Evolutionary conservation across 2,888 invertebrate species (phyloP).

Genomic region (Eubasilissa splendida): DNA sequence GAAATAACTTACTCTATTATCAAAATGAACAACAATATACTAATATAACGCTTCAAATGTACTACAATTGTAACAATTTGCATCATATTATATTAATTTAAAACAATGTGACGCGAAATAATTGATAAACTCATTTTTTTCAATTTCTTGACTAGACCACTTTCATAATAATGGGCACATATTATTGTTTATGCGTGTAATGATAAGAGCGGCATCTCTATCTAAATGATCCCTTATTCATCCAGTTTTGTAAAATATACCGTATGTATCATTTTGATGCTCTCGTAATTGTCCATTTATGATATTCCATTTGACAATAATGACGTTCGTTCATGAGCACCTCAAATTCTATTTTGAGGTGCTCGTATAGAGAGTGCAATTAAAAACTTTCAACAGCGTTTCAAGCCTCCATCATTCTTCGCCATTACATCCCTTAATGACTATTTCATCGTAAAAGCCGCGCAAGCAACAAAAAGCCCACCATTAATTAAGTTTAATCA

Average conservation of each 20-base stretch:
- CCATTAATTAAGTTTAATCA: slow-evolving; percentile 54
- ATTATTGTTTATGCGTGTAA: no score
- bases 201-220: no score
- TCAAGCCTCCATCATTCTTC: slow-evolving; percentile 18
- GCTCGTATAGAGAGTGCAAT: slow-evolving; percentile 15
- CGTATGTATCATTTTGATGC: neutral
- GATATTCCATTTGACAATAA: slow-evolving; percentile 30
- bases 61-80: no score
- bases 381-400: slow-evolving; percentile 26
- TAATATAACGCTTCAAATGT: no score
- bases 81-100: no score
- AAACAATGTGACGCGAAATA: no score
- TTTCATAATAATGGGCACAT: no score
- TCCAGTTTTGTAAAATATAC: slow-evolving; percentile 11
- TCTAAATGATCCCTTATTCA: no score
- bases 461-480: slow-evolving; percentile 28
- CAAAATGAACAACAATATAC: no score
- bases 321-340: neutral
- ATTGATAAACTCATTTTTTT: no score
- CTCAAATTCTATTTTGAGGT: neutral
- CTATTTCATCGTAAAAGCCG: slow-evolving; percentile 45
- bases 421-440: slow-evolving; percentile 40
- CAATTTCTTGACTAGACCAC: no score
- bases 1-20: no score
- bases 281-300: slow-evolving; percentile 10